phyloP scores from a whole-genome alignment of 2,113 vertebrate genomes.

The Tyrannus savana region DNA sequence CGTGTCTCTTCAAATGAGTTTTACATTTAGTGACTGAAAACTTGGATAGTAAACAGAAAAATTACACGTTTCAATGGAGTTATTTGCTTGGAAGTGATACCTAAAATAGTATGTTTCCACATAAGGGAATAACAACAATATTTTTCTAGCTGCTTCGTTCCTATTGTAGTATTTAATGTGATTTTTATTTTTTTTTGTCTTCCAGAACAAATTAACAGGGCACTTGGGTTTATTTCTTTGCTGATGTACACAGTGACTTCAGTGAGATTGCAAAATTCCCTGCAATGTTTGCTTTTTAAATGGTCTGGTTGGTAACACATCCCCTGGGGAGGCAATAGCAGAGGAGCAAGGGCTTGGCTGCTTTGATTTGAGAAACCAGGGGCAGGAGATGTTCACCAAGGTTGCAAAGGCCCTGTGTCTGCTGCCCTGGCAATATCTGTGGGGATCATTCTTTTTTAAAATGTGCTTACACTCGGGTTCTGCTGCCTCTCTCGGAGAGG shows the following conservation, averaged over 20 bases:
- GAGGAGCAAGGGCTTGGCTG: background rate
- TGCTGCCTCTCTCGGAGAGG: background rate
- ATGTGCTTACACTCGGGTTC: background rate
- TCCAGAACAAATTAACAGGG: background rate
- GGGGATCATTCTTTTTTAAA: background rate
- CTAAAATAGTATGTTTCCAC: background rate
- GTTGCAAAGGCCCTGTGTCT: slow-evolving; percentile 10
- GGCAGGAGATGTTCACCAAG: background rate
- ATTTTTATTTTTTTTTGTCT: background rate
- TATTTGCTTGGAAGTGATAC: background rate
- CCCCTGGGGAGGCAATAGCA: background rate
- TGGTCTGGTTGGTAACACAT: slow-evolving; percentile 7
- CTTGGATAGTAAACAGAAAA: background rate
- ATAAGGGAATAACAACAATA: background rate
- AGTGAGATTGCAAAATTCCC: slow-evolving; percentile 31
- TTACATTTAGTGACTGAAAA: background rate
- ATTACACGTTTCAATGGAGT: background rate
- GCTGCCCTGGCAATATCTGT: background rate
- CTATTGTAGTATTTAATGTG: background rate
- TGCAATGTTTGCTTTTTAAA: slow-evolving; percentile 54
- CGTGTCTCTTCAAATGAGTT: background rate
- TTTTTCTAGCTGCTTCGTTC: background rate
- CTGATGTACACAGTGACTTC: background rate
- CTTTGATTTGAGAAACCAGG: background rate
- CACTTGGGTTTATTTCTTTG: background rate